Evolutionary conservation across 1,140 invertebrate species (phyloP).

Genomic region (Ceratina calcarata): DNA sequence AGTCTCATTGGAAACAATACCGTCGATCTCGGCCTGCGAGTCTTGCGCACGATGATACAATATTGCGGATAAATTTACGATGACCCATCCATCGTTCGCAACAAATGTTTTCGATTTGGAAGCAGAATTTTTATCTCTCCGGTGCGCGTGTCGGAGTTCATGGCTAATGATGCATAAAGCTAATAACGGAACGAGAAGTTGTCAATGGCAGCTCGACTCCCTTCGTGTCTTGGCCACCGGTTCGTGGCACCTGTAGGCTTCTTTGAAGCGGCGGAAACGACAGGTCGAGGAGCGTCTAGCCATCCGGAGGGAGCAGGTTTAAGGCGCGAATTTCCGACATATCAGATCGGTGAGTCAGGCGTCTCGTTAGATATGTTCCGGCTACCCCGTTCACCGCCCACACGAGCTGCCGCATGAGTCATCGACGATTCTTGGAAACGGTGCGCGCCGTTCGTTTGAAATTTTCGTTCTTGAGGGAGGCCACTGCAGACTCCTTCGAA

Average conservation of each 20-base stretch:
- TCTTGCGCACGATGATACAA: not conserved
- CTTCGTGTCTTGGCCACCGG: constrained; percentile 3
- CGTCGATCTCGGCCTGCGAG: not conserved
- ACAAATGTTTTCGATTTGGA: not conserved
- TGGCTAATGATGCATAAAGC: constrained; percentile 2
- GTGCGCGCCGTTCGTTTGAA: constrained; percentile 38
- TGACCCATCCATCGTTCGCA: not conserved
- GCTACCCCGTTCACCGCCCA: constrained; percentile 65
- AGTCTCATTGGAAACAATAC: not conserved
- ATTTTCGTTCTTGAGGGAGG: constrained; percentile 51
- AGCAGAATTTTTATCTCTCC: not conserved
- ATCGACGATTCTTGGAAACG: constrained; percentile 61
- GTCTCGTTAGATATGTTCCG: constrained; percentile 66
- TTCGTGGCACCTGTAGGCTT: constrained; percentile 41
- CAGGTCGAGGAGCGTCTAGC: constrained; percentile 49
- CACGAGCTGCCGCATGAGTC: constrained; percentile 57
- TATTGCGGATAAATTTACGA: not conserved
- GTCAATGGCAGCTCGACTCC: not conserved
- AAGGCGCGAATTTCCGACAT: constrained; percentile 61
- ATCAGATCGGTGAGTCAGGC: constrained; percentile 66
- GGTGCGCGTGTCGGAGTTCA: not conserved
- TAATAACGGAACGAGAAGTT: not conserved
- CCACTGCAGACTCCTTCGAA: not conserved
- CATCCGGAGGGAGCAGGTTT: constrained; percentile 57
- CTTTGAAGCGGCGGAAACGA: constrained; percentile 25